Evolutionary conservation across 2,113 vertebrate genomes (phyloP).

Genomic region (Willisornis vidua): DNA sequence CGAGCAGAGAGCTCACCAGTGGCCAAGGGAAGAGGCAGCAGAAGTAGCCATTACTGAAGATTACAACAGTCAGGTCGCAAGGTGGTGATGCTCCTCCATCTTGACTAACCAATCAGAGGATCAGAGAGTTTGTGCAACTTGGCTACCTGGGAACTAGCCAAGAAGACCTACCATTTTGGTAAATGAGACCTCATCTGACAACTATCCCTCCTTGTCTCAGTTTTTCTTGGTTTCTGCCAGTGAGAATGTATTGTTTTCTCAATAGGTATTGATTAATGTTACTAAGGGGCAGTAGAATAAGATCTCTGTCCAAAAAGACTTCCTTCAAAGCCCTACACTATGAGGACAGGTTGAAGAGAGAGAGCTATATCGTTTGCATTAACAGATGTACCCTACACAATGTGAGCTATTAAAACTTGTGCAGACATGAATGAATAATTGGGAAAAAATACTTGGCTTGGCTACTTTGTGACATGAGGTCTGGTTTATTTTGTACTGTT

Average conservation of each 20-base stretch:
- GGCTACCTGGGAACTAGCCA: background rate
- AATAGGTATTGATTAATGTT: background rate
- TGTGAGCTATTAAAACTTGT: background rate
- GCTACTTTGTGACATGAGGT: background rate
- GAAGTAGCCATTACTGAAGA: constrained; percentile 87
- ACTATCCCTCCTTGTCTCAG: constrained; percentile 3
- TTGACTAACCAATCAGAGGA: background rate
- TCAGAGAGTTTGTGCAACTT: background rate
- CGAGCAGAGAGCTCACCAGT: constrained; percentile 80
- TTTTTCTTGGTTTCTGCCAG: constrained; percentile 47
- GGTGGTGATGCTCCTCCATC: constrained; percentile 82
- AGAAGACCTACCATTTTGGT: background rate
- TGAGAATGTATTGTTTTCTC: constrained; percentile 42
- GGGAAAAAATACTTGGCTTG: background rate
- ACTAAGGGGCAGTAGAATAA: background rate
- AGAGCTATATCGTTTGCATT: background rate
- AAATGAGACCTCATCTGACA: background rate
- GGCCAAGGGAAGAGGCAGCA: constrained; percentile 66
- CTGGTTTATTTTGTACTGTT: background rate
- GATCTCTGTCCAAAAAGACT: background rate
- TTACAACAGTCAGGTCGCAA: constrained; percentile 94
- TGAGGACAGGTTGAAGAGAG: background rate
- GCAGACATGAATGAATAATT: constrained; percentile 11
- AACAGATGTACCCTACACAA: background rate
- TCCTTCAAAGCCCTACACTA: constrained; percentile 1